A percentile compares a stretch with the other conserved stretches of the same genome.
phyloP scores from a whole-genome alignment of 2,888 invertebrate genomes.

The Barypeithes pellucidus region DNA sequence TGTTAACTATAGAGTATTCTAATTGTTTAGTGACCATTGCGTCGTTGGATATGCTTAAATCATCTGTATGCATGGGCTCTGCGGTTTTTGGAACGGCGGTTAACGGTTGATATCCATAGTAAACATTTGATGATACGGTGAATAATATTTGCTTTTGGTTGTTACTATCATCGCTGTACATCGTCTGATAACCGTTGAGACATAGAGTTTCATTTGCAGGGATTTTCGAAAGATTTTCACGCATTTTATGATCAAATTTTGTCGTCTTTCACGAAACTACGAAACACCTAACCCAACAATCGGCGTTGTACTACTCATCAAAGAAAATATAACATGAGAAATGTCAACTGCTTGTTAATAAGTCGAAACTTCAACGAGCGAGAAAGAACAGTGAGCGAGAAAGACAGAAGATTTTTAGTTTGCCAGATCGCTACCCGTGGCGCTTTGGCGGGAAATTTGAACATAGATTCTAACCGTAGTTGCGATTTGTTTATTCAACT shows the following conservation, averaged over 20 bases:
- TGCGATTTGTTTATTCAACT: too few relatives aligned
- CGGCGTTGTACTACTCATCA: too few relatives aligned
- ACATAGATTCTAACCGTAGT: too few relatives aligned
- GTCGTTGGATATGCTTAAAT: slow-evolving; percentile 22
- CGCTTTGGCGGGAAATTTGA: too few relatives aligned
- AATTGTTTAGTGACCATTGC: slow-evolving; percentile 31
- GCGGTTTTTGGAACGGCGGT: slow-evolving; percentile 7
- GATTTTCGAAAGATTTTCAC: slow-evolving; percentile 29
- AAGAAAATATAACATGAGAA: too few relatives aligned
- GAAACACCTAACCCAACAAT: too few relatives aligned
- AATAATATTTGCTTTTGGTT: not conserved
- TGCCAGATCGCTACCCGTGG: too few relatives aligned
- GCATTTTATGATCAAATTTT: slow-evolving; percentile 26
- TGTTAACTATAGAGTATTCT: slow-evolving; percentile 5
- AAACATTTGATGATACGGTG: slow-evolving; percentile 48
- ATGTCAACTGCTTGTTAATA: too few relatives aligned
- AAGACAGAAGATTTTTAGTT: too few relatives aligned
- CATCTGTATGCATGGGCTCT: slow-evolving; percentile 33
- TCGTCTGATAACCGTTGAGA: not conserved
- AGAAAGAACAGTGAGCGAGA: too few relatives aligned
- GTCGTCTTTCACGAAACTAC: not conserved
- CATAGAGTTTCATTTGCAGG: slow-evolving; percentile 29
- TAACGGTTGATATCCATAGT: slow-evolving; percentile 49
- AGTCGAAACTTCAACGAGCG: too few relatives aligned
- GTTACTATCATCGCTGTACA: not conserved